phyloP scores from a whole-genome alignment of 2,888 invertebrate species.

The Lamellibrachia satsuma region DNA sequence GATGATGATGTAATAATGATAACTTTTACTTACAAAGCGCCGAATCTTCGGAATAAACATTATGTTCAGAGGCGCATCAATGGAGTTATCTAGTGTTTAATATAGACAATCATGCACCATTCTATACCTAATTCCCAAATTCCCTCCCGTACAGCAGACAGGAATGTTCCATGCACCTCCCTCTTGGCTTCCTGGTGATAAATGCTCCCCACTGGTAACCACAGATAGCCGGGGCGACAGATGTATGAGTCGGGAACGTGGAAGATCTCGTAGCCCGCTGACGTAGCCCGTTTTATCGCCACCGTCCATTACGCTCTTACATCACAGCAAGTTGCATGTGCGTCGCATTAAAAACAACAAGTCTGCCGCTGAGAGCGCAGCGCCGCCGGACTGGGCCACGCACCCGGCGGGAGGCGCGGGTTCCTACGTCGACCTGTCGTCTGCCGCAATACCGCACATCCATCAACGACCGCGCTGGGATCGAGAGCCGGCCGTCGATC shows the following conservation, averaged over 20 bases:
- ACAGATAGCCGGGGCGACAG: not conserved
- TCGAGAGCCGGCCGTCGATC: too few species aligned
- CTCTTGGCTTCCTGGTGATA: not conserved
- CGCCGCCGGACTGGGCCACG: not conserved
- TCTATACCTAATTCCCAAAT: not conserved
- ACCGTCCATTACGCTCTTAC: not conserved
- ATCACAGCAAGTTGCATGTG: not conserved
- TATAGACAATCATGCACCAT: too few species aligned
- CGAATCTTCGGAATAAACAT: too few species aligned
- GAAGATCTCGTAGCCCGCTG: not conserved
- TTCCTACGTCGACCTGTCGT: not conserved
- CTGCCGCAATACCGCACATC: not conserved
- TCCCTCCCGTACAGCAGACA: not conserved
- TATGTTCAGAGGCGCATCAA: too few species aligned
- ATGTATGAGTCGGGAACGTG: not conserved
- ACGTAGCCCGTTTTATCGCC: too few species aligned
- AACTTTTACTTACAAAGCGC: too few species aligned
- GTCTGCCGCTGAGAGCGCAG: not conserved
- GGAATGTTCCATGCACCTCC: not conserved
- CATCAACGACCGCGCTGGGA: not conserved
- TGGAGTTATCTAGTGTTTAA: too few species aligned
- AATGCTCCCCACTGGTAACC: not conserved
- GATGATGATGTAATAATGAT: too few species aligned
- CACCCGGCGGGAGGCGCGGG: not conserved
- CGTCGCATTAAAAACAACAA: not conserved